These are phyloP conservation scores for Oedothorax gibbosus DNA, from an alignment of 1,140 invertebrate genomes.

Conservation along the genomic window DNA sequence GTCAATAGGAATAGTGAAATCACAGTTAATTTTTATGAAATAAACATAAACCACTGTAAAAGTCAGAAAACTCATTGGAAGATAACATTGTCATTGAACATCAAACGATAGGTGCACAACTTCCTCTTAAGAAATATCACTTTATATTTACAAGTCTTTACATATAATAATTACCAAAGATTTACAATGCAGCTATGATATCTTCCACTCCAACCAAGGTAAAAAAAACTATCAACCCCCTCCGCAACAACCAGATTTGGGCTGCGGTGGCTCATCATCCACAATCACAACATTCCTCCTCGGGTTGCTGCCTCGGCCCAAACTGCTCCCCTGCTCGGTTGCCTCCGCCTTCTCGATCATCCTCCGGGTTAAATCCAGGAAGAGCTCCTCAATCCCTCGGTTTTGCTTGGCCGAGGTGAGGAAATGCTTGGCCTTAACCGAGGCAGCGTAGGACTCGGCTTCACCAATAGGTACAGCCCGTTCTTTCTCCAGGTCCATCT, in stretches of 20 bases:
- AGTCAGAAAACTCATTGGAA: too few relatives aligned
- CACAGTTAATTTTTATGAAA: too few relatives aligned
- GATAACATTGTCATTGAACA: too few relatives aligned
- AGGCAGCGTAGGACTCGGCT: slow-evolving; percentile 90
- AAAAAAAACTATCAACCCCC: slow-evolving; percentile 31
- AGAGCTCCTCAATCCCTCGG: slow-evolving; percentile 92
- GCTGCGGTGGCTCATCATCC: slow-evolving; percentile 66
- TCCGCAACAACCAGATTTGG: slow-evolving; percentile 66
- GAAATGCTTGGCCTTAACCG: slow-evolving; percentile 94
- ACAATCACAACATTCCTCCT: slow-evolving; percentile 68
- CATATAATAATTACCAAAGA: background rate
- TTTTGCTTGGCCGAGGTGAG: slow-evolving; percentile 96
- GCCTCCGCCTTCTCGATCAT: slow-evolving; percentile 69
- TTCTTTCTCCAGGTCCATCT: slow-evolving; percentile 94
- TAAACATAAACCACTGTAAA: too few relatives aligned
- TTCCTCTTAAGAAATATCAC: too few relatives aligned
- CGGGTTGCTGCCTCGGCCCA: slow-evolving; percentile 62
- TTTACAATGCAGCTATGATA: slow-evolving; percentile 15
- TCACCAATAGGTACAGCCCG: slow-evolving; percentile 84
- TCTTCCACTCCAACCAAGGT: background rate
- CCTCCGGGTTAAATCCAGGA: slow-evolving; percentile 83
- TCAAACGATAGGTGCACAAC: too few relatives aligned
- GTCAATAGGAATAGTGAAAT: too few relatives aligned
- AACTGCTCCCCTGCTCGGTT: slow-evolving; percentile 62
- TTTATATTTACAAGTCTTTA: too few relatives aligned